Percentiles rank a stretch among this genome's conserved stretches.
Evolutionary conservation across 2,797 vertebrate species (phyloP).

Genomic region (Poecilia gillii): DNA sequence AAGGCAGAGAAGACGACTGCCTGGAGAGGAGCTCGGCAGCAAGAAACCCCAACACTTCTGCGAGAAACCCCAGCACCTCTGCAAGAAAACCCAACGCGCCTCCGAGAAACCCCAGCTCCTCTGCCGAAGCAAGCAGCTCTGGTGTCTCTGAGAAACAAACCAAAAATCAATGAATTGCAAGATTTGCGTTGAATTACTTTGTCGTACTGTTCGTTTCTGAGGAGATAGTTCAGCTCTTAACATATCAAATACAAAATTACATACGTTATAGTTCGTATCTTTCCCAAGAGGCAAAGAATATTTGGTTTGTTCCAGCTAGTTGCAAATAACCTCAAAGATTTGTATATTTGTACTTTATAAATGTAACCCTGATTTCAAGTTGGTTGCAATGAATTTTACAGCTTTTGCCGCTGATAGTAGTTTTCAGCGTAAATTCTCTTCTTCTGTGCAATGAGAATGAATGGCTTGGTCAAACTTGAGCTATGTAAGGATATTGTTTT

Average conservation of each 20-base stretch:
- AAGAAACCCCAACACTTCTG: constrained; percentile 15
- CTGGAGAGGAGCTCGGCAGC: constrained; percentile 33
- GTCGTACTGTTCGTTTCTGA: constrained; percentile 7
- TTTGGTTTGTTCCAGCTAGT: background rate
- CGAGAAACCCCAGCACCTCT: too few relatives aligned
- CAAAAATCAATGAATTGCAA: constrained; percentile 28
- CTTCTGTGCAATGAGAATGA: background rate
- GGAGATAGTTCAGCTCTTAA: background rate
- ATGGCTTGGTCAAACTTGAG: background rate
- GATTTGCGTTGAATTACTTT: background rate
- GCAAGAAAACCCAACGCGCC: too few relatives aligned
- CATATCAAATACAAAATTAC: constrained; percentile 2
- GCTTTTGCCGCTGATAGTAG: background rate
- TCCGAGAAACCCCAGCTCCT: too few relatives aligned
- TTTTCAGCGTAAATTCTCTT: background rate
- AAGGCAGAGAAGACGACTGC: constrained; percentile 51
- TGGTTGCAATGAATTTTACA: background rate
- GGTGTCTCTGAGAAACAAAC: constrained; percentile 11
- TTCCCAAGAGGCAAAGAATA: background rate
- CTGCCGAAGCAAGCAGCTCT: constrained; percentile 13
- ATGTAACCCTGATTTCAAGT: background rate
- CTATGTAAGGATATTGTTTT: background rate
- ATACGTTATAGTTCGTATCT: background rate
- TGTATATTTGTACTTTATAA: background rate
- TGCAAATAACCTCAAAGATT: background rate